Evolutionary conservation across 2,797 vertebrate species (phyloP), one percentile per base, ranked within the genome.

Genomic region (Eulemur albifrons): DNA sequence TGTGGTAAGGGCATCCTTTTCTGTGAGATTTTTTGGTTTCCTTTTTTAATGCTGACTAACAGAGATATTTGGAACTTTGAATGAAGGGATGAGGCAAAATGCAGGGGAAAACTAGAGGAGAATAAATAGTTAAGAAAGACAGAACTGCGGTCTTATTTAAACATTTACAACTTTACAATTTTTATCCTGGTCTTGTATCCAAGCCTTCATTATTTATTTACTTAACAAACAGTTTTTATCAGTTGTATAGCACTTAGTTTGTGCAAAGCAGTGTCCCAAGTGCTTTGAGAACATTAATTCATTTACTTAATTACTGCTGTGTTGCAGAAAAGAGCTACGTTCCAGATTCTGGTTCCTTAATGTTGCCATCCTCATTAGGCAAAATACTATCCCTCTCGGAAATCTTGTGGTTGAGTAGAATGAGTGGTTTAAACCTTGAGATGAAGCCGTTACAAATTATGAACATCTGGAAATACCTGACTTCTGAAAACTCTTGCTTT

Each of bases 241-340:
- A 38, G 69, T 83, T 69, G 73, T 20, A 52, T 8, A 61, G 85
- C 57, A 89, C 50, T 88, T 75, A 82, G 85, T 92, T 65, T 94
- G 35, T 79, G 45, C 45, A 90, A 94, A 88, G 35, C 57, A 30
- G 20, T 50, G 20, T 65, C 75, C 52, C 67, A 61, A 59, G 69
- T 75, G 83, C 83, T 94, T 96, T 91, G 57, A 57, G 69, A 83
- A 72, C 75, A 94, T 82, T 61, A 91, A 94, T 95, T 93, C n/a
- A 38, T 85, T 95, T 92, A 69, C 17, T 85, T 94, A 93, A 82
- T 79, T 89, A 54, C 82, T 94, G 17, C 63, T 59, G 52, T 94
- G 43, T 48, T 77, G 69, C 75, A 79, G 45, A 92, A 32, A 17
- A 63, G 45, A 95, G 61, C 25, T 75, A 6, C 70, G 70, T 81